Evolutionary conservation across 1,140 invertebrate genomes (phyloP).

Genomic region (Plectrocnemia conspersa): DNA sequence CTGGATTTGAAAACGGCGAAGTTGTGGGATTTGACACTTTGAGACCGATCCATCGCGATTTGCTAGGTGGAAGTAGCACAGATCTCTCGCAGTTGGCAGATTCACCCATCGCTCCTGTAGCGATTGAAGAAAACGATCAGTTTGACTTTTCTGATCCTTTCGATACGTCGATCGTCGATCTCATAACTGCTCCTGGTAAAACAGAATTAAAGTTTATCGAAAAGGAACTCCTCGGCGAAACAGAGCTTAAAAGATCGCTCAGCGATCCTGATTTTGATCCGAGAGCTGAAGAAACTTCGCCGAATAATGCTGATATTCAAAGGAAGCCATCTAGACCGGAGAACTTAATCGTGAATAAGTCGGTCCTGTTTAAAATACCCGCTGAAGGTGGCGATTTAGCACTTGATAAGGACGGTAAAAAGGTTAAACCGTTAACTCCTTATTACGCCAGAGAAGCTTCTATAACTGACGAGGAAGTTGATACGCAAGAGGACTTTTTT

Average conservation of each 20-base stretch:
- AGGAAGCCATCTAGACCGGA: constrained; percentile 58
- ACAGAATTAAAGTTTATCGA: constrained; percentile 74
- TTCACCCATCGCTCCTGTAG: constrained; percentile 60
- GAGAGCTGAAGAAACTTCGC: constrained; percentile 51
- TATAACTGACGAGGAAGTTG: constrained; percentile 51
- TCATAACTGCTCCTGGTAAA: constrained; percentile 65
- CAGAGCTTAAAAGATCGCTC: constrained; percentile 49
- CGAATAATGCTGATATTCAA: constrained; percentile 34
- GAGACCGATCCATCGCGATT: constrained; percentile 52
- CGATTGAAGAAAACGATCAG: constrained; percentile 50
- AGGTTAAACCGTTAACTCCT: constrained; percentile 65
- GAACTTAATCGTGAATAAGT: constrained; percentile 56
- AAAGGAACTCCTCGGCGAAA: constrained; percentile 63
- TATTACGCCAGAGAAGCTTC: constrained; percentile 64
- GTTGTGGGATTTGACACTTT: constrained; percentile 45
- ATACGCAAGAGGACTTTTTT: constrained; percentile 46
- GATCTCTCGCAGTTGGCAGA: constrained; percentile 67
- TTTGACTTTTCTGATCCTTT: constrained; percentile 75
- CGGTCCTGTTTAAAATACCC: constrained; percentile 66
- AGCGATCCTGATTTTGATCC: constrained; percentile 75
- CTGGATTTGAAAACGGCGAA: constrained; percentile 35
- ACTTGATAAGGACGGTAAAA: constrained; percentile 37
- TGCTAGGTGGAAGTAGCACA: constrained; percentile 68
- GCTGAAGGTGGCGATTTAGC: constrained; percentile 37
- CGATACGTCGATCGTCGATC: constrained; percentile 73